Conservation (phyloP, 2,888 invertebrate species). For the Leucozona laternaria region DNA sequence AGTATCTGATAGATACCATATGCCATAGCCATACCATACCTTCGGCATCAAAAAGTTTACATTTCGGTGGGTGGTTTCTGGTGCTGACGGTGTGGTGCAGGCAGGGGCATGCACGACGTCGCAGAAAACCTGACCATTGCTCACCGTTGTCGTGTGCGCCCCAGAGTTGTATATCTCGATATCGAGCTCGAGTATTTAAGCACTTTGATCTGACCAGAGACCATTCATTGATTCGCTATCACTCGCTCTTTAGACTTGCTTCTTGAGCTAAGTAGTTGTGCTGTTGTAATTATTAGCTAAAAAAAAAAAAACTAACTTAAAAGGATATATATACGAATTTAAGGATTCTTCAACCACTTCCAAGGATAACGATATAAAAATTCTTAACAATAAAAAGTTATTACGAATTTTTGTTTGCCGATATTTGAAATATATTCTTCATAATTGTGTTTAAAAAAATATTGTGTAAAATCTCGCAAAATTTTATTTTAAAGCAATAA, state of each 20-base stretch:
- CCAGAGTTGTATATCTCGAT: slow-evolving; percentile 71
- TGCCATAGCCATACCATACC: slow-evolving; percentile 24
- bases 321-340: slow-evolving; percentile 72
- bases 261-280: slow-evolving; percentile 81
- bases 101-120: slow-evolving; percentile 72
- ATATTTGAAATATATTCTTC: slow-evolving; percentile 20
- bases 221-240: slow-evolving; percentile 89
- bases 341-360: slow-evolving; percentile 76
- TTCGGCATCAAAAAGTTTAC: slow-evolving; percentile 67
- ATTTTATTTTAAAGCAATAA: slow-evolving; percentile 64
- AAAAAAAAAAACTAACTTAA: slow-evolving; percentile 60
- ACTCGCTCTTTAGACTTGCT: slow-evolving; percentile 87
- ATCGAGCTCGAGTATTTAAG: slow-evolving; percentile 85
- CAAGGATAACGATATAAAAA: slow-evolving; percentile 66
- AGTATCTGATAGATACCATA: slow-evolving; percentile 47
- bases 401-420: slow-evolving; percentile 63
- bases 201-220: slow-evolving; percentile 87
- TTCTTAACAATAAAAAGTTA: slow-evolving; percentile 10
- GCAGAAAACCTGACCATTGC: slow-evolving; percentile 76
- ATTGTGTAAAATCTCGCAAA: slow-evolving; percentile 60
- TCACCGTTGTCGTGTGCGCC: slow-evolving; percentile 72
- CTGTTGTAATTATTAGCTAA: slow-evolving; percentile 83
- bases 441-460: slow-evolving; percentile 55
- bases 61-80: slow-evolving; percentile 67
- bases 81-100: slow-evolving; percentile 38